phyloP scores from a whole-genome alignment of 1,140 invertebrate genomes.

The Neodiprion virginianus region DNA sequence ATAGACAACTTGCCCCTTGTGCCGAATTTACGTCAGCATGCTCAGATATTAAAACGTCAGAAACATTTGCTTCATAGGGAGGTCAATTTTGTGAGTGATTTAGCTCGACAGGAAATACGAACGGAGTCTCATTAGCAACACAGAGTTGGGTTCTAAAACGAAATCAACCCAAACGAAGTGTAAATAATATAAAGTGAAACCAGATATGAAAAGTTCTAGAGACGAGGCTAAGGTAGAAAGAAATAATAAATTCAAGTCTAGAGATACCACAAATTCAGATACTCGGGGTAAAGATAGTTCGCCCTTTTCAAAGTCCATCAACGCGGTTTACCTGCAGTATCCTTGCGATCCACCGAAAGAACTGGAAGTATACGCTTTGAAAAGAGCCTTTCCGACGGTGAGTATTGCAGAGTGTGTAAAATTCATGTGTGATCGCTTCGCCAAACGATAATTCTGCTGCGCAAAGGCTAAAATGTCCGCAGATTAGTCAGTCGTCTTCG shows the following conservation, averaged over 20 bases:
- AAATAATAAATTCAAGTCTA: conserved; percentile 11
- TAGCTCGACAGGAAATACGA: neutral
- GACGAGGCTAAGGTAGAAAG: neutral
- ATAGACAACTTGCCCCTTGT: neutral
- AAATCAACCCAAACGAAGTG: neutral
- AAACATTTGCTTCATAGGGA: neutral
- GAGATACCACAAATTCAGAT: neutral
- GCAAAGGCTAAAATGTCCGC: no score
- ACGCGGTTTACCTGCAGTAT: conserved; percentile 44
- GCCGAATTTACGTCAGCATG: neutral
- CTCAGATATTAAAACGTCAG: neutral
- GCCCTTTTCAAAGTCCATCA: conserved; percentile 30
- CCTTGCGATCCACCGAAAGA: conserved; percentile 34
- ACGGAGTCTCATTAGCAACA: neutral
- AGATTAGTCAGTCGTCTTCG: no score
- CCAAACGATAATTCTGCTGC: no score
- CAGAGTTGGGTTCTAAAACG: neutral
- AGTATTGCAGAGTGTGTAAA: neutral
- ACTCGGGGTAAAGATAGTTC: neutral
- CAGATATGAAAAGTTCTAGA: neutral
- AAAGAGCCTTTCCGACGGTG: conserved; percentile 31
- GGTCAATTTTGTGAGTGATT: neutral
- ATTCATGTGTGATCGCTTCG: neutral
- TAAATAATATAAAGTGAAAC: neutral
- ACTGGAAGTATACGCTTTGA: conserved; percentile 35